These are phyloP conservation scores for Formicarius rufipectus DNA, from an alignment of 2,113 vertebrate genomes.

Conservation along the genomic window DNA sequence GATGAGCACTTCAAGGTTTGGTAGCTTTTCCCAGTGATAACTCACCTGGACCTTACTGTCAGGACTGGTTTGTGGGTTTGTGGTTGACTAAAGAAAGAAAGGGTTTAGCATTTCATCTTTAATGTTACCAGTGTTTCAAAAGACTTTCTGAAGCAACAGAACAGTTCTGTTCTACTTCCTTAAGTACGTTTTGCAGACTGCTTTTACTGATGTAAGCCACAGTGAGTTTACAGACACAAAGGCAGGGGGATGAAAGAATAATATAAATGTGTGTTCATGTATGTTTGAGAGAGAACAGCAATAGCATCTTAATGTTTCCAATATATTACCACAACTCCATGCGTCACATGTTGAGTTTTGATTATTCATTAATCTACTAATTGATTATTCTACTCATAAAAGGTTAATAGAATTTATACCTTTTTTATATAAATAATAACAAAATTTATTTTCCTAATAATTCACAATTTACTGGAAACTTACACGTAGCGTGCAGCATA, in stretches of 20 bases:
- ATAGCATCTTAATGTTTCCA: not conserved
- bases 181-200: not conserved
- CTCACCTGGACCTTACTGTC: not conserved
- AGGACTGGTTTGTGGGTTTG: not conserved
- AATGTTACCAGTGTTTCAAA: not conserved
- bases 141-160: not conserved
- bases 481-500: not conserved
- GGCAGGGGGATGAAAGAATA: not conserved
- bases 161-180: not conserved
- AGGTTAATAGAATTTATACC: not conserved
- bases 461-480: not conserved
- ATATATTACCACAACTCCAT: not conserved
- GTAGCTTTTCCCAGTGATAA: not conserved
- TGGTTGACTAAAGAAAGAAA: not conserved
- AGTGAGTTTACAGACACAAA: not conserved
- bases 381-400: not conserved
- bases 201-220: not conserved
- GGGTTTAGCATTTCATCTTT: not conserved
- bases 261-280: not conserved
- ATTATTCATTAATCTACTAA: not conserved
- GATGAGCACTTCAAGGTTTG: not conserved
- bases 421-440: not conserved
- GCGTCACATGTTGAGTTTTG: not conserved
- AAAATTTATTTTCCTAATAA: not conserved
- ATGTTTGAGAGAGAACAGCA: not conserved